Percentiles rank a stretch among this genome's conserved stretches.
Conservation (phyloP, 1,140 invertebrate genomes). For the Acromyrmex heyeri region DNA sequence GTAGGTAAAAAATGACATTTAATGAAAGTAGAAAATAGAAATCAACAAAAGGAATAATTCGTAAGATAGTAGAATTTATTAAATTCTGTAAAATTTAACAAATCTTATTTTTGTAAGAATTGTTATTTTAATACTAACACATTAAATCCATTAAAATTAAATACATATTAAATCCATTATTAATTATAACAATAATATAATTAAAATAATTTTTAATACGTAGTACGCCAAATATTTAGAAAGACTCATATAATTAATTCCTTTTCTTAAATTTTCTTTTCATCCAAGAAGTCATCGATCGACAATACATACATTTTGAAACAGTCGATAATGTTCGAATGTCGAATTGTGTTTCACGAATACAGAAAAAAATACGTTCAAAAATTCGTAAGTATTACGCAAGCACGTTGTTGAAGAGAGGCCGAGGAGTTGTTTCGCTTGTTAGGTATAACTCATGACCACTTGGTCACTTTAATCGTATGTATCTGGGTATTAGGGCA, state of each 20-base stretch:
- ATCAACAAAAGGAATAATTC: not conserved
- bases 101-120: too few species aligned
- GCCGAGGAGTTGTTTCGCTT: constrained; percentile 11
- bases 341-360: constrained; percentile 12
- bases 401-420: not conserved
- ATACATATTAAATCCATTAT: constrained; percentile 6
- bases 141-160: not conserved
- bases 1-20: too few species aligned
- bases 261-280: constrained; percentile 4
- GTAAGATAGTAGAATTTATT: not conserved
- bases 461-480: constrained; percentile 78
- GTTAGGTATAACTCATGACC: constrained; percentile 48
- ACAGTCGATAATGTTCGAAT: not conserved
- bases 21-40: too few species aligned
- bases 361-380: not conserved
- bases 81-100: not conserved
- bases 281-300: not conserved
- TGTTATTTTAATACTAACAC: not conserved
- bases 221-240: not conserved
- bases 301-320: not conserved
- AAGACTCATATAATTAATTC: not conserved
- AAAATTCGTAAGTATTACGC: constrained; percentile 44
- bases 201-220: constrained; percentile 1
- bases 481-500: constrained; percentile 84
- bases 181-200: not conserved